phyloP scores from a whole-genome alignment of 1,140 invertebrate genomes.

The Drosophila pallidifrons region DNA sequence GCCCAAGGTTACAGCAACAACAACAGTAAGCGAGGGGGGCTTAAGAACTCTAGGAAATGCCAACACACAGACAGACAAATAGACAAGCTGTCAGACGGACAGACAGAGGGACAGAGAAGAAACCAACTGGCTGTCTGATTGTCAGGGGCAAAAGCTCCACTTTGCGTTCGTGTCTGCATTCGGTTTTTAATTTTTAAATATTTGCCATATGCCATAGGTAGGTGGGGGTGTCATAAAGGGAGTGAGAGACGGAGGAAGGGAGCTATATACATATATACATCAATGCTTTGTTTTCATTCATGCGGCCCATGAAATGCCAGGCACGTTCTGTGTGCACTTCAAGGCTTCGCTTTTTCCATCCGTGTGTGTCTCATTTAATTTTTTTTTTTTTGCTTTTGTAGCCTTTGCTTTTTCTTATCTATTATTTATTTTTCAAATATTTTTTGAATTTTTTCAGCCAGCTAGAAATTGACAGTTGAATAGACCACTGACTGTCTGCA shows the following conservation, averaged over 20 bases:
- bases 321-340: slow-evolving; percentile 56
- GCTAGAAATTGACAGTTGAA: slow-evolving; percentile 72
- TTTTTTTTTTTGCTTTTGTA: slow-evolving; percentile 23
- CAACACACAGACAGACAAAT: slow-evolving; percentile 34
- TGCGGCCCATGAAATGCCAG: slow-evolving; percentile 54
- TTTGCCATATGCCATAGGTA: slow-evolving; percentile 34
- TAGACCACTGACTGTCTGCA: slow-evolving; percentile 15
- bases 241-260: not conserved
- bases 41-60: slow-evolving; percentile 67
- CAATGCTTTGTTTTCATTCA: slow-evolving; percentile 64
- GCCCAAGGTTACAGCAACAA: slow-evolving; percentile 68
- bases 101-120: slow-evolving; percentile 9
- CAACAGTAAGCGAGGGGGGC: slow-evolving; percentile 21
- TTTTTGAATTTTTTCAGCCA: slow-evolving; percentile 44
- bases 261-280: slow-evolving; percentile 16
- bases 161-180: slow-evolving; percentile 59
- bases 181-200: slow-evolving; percentile 65
- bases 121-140: slow-evolving; percentile 11
- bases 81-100: slow-evolving; percentile 13
- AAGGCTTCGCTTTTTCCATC: slow-evolving; percentile 56
- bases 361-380: slow-evolving; percentile 20
- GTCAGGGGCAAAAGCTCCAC: slow-evolving; percentile 50
- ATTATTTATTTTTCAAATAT: slow-evolving; percentile 24
- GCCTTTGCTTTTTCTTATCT: slow-evolving; percentile 48
- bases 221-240: not conserved